These are phyloP conservation scores for Heterodera carotae DNA, from an alignment of 1,140 invertebrate genomes.

Conservation along the genomic window DNA sequence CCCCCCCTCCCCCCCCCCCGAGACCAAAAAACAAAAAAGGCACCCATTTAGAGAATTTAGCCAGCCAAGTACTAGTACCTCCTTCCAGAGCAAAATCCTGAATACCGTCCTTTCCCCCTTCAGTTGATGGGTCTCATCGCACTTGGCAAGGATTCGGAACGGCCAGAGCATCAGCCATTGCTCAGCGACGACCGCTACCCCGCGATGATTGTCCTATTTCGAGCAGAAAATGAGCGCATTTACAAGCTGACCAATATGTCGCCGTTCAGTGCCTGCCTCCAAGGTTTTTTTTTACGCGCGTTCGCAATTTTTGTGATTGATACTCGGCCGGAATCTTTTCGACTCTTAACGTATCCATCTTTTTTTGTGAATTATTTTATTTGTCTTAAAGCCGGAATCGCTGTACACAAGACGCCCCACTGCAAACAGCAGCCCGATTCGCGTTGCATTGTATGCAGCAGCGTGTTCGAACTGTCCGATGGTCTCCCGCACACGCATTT, in stretches of 20 bases:
- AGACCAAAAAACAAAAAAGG: no score
- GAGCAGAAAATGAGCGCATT: conserved; percentile 49
- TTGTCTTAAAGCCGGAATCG: conserved; percentile 41
- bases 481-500: conserved; percentile 90
- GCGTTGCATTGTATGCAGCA: conserved; percentile 87
- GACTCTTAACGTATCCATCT: no score
- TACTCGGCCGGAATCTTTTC: no score
- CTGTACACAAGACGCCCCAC: conserved; percentile 53
- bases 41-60: no score
- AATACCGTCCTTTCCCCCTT: no score
- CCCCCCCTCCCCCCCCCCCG: no score
- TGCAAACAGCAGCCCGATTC: conserved; percentile 46
- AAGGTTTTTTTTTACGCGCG: conserved; percentile 67
- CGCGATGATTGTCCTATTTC: conserved; percentile 37
- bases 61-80: no score
- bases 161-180: conserved; percentile 32
- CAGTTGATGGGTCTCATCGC: conserved; percentile 45
- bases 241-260: conserved; percentile 77
- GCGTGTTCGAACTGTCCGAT: conserved; percentile 82
- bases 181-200: conserved; percentile 53
- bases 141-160: conserved; percentile 32
- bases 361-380: neutral
- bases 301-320: neutral
- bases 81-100: no score
- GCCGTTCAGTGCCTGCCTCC: conserved; percentile 82